These are phyloP conservation scores for human DNA, from an alignment of 2,113 vertebrate species.

Conservation along the genomic window DNA sequence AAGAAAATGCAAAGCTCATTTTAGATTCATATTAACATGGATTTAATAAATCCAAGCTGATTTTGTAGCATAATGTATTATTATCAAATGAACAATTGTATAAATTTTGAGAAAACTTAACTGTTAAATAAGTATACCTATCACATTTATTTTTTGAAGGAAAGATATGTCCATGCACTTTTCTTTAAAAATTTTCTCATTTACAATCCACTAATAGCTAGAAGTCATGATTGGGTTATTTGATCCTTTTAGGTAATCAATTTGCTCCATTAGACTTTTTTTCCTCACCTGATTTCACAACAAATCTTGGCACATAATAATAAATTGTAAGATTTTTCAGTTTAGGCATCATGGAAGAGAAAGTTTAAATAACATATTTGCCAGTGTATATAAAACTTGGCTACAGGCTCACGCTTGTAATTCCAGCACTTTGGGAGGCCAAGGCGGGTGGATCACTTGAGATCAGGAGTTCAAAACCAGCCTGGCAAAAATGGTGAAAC, in stretches of 20 bases:
- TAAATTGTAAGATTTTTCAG: not conserved
- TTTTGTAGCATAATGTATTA: not conserved
- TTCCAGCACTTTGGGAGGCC: too few species aligned
- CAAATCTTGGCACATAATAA: not conserved
- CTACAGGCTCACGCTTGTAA: too few species aligned
- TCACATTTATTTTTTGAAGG: not conserved
- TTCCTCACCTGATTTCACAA: not conserved
- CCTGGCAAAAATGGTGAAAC: too few species aligned
- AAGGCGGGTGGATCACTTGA: too few species aligned
- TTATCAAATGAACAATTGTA: not conserved
- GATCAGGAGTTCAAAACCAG: too few species aligned
- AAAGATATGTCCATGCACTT: not conserved
- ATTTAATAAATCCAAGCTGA: not conserved
- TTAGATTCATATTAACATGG: not conserved
- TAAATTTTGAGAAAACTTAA: not conserved
- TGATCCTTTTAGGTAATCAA: not conserved
- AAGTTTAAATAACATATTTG: not conserved
- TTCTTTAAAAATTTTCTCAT: not conserved
- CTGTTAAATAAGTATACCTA: not conserved
- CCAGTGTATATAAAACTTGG: not conserved
- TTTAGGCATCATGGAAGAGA: not conserved
- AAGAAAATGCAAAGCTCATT: not conserved
- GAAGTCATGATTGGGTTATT: not conserved
- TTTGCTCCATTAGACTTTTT: not conserved
- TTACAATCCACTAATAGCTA: not conserved